Evolutionary conservation across 2,797 vertebrate species (phyloP).

Genomic region (Sylvilagus floridanus): DNA sequence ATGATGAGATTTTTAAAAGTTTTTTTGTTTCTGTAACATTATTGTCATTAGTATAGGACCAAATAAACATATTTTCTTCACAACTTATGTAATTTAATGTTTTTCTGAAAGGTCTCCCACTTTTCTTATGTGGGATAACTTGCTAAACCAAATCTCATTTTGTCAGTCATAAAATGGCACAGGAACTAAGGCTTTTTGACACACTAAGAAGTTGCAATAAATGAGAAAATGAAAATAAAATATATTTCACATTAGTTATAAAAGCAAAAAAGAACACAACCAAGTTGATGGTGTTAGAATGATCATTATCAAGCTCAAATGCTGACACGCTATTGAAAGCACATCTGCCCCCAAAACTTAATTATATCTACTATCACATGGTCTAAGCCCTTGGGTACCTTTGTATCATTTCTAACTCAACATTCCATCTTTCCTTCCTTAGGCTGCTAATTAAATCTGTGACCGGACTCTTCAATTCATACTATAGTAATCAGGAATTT

Average conservation of each 20-base stretch:
- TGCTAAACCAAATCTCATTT: neutral
- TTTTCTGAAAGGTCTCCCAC: neutral
- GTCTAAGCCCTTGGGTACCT: conserved; percentile 65
- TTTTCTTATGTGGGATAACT: neutral
- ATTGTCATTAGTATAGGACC: neutral
- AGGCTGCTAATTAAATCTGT: conserved; percentile 78
- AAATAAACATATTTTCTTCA: neutral
- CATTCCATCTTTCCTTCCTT: conserved; percentile 72
- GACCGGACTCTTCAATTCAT: conserved; percentile 69
- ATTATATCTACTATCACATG: conserved; percentile 61
- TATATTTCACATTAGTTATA: neutral
- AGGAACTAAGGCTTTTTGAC: neutral
- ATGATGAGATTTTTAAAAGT: neutral
- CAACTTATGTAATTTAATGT: neutral
- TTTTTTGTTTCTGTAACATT: neutral
- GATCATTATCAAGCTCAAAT: conserved; percentile 50
- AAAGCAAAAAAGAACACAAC: neutral
- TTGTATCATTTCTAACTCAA: conserved; percentile 70
- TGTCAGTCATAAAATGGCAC: neutral
- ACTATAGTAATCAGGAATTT: conserved; percentile 66
- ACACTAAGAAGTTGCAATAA: neutral
- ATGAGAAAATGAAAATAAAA: neutral
- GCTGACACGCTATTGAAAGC: neutral
- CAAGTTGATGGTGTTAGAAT: neutral
- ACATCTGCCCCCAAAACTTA: conserved; percentile 47